These are phyloP conservation scores for Apaloderma vittatum DNA, from an alignment of 2,113 vertebrate species.

Conservation along the genomic window DNA sequence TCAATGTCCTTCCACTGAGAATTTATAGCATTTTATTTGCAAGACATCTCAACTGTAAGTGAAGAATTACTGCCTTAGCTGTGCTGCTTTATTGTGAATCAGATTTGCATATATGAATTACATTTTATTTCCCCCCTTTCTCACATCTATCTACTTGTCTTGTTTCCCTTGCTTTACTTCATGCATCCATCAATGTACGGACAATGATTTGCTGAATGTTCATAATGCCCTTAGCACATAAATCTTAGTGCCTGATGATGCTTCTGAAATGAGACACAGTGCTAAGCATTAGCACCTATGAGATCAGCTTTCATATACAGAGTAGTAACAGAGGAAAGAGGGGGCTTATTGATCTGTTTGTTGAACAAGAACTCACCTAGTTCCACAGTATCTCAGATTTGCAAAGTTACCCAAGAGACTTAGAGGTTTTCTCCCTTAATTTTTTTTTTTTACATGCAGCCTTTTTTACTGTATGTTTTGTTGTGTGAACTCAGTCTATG, in stretches of 20 bases:
- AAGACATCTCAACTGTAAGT: neutral
- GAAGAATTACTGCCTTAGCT: neutral
- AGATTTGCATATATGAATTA: neutral
- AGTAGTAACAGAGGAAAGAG: neutral
- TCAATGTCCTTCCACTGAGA: neutral
- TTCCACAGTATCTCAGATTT: neutral
- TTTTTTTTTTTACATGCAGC: neutral
- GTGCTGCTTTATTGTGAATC: neutral
- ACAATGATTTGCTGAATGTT: neutral
- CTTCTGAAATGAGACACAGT: neutral
- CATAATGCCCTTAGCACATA: neutral
- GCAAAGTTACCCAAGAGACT: neutral
- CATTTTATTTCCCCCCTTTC: neutral
- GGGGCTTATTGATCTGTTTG: neutral
- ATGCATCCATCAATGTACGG: neutral
- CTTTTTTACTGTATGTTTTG: neutral
- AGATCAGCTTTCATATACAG: neutral
- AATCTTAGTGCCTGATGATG: neutral
- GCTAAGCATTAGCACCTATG: neutral
- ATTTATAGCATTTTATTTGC: neutral
- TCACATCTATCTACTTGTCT: neutral
- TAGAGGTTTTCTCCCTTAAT: neutral
- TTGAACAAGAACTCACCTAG: neutral
- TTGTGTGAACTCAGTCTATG: neutral
- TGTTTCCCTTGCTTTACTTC: neutral